Percentiles rank a stretch among this genome's conserved stretches.
Evolutionary conservation across 1,140 invertebrate species (phyloP).

Genomic region (Cotesia glomerata): DNA sequence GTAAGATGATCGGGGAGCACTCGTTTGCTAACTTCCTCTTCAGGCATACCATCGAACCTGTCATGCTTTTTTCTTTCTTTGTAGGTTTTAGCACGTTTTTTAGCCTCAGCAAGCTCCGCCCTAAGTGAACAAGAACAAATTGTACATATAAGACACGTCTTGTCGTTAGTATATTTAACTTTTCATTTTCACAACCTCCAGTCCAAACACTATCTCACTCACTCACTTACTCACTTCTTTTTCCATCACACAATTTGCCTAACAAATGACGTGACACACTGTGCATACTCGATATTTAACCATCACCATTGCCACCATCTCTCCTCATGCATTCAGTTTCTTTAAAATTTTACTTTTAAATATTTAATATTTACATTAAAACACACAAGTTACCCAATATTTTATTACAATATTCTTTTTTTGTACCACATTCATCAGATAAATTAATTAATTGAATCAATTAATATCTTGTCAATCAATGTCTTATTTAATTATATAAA

Average conservation of each 20-base stretch:
- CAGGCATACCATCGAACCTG: constrained; percentile 95
- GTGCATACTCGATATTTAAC: neutral
- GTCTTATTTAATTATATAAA: too few species aligned
- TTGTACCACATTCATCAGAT: too few species aligned
- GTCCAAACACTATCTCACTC: constrained; percentile 3
- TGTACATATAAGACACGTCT: constrained; percentile 6
- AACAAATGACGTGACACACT: neutral
- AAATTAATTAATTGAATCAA: too few species aligned
- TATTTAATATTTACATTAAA: neutral
- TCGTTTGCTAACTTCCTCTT: constrained; percentile 92
- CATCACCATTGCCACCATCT: too few species aligned
- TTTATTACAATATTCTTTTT: too few species aligned
- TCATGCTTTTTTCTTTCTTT: constrained; percentile 94
- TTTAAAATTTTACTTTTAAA: neutral
- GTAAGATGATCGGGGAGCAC: constrained; percentile 92
- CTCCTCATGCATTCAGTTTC: neutral
- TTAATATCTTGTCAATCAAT: too few species aligned
- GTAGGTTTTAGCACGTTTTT: constrained; percentile 72
- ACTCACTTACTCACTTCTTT: neutral
- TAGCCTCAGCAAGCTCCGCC: constrained; percentile 70
- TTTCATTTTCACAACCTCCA: constrained; percentile 15
- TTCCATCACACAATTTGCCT: neutral
- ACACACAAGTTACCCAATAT: neutral
- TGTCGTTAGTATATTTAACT: constrained; percentile 23
- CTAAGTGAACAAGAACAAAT: constrained; percentile 50